Percentiles rank a stretch among this genome's conserved stretches.
These are phyloP conservation scores for Prinia subflava DNA, from an alignment of 2,113 vertebrate genomes.

Conservation along the genomic window DNA sequence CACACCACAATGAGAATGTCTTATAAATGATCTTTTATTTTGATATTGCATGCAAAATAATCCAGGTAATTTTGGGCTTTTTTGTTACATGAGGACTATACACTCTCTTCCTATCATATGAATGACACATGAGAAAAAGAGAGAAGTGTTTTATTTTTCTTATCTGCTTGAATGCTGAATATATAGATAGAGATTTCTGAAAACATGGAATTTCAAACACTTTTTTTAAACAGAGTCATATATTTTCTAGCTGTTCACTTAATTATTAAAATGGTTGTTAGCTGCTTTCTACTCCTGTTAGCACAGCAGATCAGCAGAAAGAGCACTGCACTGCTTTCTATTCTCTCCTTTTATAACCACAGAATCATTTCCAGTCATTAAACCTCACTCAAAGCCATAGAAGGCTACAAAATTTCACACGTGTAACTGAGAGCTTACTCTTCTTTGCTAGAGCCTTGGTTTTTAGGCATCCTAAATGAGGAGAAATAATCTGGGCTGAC, in stretches of 20 bases:
- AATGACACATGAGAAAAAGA: neutral
- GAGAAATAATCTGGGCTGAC: neutral
- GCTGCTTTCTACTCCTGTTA: neutral
- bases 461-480: neutral
- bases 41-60: neutral
- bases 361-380: slow-evolving; percentile 4
- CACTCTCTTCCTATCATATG: neutral
- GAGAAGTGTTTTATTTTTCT: neutral
- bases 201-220: neutral
- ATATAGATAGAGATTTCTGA: neutral
- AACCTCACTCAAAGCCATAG: neutral
- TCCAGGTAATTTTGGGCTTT: neutral
- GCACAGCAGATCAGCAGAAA: neutral
- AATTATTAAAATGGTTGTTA: neutral
- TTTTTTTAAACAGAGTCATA: neutral
- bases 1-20: neutral
- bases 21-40: neutral
- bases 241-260: neutral
- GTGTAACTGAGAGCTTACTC: neutral
- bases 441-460: neutral
- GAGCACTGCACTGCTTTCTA: neutral
- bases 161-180: neutral
- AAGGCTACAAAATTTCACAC: neutral
- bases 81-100: neutral
- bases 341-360: neutral